phyloP scores from a whole-genome alignment of 2,797 vertebrate species.

The Propithecus deckenii region DNA sequence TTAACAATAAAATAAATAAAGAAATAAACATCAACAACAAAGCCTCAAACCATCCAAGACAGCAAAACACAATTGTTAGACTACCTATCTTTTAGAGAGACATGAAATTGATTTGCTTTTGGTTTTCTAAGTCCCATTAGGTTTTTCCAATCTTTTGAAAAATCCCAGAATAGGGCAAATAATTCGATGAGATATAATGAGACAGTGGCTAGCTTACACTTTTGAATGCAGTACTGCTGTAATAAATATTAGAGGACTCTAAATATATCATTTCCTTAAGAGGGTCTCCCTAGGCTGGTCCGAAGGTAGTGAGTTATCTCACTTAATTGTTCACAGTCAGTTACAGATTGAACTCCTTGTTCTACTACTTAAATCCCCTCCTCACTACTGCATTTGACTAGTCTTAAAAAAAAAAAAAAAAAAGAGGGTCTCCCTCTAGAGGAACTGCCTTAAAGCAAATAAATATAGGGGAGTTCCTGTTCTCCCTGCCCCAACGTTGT shows the following conservation, averaged over 20 bases:
- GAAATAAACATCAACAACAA: neutral
- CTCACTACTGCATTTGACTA: no score
- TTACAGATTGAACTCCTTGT: no score
- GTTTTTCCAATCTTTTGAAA: conserved; percentile 22
- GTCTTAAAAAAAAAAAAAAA: no score
- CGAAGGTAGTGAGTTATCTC: no score
- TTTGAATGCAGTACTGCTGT: neutral
- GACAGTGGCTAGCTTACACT: neutral
- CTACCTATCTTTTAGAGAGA: neutral
- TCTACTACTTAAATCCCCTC: no score
- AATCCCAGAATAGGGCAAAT: neutral
- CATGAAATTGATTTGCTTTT: neutral
- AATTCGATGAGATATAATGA: neutral
- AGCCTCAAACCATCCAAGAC: neutral
- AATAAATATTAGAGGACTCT: neutral
- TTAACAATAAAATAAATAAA: neutral
- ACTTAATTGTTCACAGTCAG: no score
- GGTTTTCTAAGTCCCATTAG: neutral
- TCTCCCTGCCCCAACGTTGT: neutral
- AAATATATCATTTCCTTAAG: neutral
- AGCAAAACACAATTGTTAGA: neutral
- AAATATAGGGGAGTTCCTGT: neutral
- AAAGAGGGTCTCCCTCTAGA: neutral
- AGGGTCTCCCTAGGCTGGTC: neutral
- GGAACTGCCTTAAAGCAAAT: neutral